Conservation (phyloP, 1,140 invertebrate genomes). For the Bombus pyrosoma region DNA sequence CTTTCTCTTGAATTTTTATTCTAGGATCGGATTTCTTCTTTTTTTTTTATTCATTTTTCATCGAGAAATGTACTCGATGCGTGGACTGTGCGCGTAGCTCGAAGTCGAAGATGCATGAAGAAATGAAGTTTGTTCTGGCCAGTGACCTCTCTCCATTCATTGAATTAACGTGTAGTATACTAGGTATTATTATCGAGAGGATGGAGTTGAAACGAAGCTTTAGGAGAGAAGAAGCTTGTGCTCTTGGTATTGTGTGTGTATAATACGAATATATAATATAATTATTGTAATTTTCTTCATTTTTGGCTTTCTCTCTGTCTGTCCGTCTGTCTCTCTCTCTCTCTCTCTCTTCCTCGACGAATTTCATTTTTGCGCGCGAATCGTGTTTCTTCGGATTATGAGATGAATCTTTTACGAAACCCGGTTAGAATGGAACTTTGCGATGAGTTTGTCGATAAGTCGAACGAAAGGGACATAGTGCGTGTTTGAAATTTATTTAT, state of each 20-base stretch:
- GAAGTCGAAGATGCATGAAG: constrained; percentile 20
- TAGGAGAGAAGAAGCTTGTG: constrained; percentile 40
- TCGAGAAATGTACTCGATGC: constrained; percentile 27
- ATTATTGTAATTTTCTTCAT: constrained; percentile 18
- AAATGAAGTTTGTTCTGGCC: constrained; percentile 55
- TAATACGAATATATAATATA: constrained; percentile 53
- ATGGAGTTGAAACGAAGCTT: constrained; percentile 41
- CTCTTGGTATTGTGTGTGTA: constrained; percentile 37
- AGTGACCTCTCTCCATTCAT: constrained; percentile 63
- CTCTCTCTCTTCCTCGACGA: background rate
- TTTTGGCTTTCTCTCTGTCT: background rate
- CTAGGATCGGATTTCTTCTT: background rate
- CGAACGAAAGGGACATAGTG: background rate
- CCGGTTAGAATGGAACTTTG: background rate
- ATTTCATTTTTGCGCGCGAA: constrained; percentile 6
- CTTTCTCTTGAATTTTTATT: too few species aligned
- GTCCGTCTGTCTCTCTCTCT: rapidly evolving
- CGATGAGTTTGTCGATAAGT: background rate
- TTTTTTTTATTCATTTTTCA: background rate
- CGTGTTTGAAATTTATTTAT: background rate
- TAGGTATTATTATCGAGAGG: constrained; percentile 34
- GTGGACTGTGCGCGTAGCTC: background rate
- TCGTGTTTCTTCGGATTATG: background rate
- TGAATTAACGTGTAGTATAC: constrained; percentile 66
- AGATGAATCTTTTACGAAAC: constrained; percentile 10